Conservation (phyloP, 2,113 vertebrate species). For the Lasiurus cinereus region DNA sequence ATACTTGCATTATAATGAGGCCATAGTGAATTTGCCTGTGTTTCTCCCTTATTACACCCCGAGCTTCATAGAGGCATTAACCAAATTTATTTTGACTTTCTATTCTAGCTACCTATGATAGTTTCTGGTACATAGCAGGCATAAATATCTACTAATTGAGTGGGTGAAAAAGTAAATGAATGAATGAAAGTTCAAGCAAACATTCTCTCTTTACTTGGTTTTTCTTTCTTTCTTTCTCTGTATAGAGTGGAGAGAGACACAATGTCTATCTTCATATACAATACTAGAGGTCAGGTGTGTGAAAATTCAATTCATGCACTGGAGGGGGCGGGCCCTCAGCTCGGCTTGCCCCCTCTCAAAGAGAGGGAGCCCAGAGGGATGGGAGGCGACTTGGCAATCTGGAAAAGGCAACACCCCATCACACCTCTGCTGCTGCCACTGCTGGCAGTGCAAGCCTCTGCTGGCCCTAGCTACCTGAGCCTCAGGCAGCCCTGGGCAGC, state of each 20-base stretch:
- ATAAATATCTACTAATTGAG: neutral
- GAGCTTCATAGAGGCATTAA: neutral
- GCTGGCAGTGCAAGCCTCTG: too few relatives aligned
- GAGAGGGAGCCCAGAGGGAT: too few relatives aligned
- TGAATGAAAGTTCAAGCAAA: neutral
- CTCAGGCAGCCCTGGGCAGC: too few relatives aligned
- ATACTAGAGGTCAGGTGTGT: too few relatives aligned
- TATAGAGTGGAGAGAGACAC: neutral
- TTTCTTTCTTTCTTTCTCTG: neutral
- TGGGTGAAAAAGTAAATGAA: neutral
- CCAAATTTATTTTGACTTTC: neutral
- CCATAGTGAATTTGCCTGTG: neutral
- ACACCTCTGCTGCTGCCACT: too few relatives aligned
- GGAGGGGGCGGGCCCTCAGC: too few relatives aligned
- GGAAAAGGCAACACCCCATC: too few relatives aligned
- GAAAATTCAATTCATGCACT: too few relatives aligned
- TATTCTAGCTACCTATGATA: neutral
- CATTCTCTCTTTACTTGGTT: neutral
- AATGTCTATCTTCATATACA: neutral
- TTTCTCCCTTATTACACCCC: neutral
- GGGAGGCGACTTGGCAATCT: too few relatives aligned
- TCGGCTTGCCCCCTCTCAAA: too few relatives aligned
- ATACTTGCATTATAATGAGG: neutral
- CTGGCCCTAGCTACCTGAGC: too few relatives aligned
- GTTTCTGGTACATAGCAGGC: neutral